phyloP scores from a whole-genome alignment of 2,113 vertebrate genomes.

The Cairina moschata region DNA sequence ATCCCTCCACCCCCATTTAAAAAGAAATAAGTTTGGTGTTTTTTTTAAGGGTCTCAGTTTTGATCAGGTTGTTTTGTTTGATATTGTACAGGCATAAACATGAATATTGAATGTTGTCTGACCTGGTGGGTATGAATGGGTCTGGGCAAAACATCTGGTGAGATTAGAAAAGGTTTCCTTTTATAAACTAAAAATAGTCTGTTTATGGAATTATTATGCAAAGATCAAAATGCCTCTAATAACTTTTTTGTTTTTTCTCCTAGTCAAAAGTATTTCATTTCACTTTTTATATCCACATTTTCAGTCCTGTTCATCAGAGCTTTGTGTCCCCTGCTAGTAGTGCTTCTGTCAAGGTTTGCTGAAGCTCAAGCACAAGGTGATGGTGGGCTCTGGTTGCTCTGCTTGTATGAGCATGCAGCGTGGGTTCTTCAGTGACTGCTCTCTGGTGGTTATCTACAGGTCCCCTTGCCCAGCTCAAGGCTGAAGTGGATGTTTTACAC shows the following conservation, averaged over 20 bases:
- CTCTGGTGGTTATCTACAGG: background rate
- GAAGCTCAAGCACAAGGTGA: background rate
- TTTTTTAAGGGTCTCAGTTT: background rate
- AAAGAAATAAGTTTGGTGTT: background rate
- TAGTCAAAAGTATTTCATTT: background rate
- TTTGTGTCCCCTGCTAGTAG: background rate
- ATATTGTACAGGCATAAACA: background rate
- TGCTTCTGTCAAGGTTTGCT: accelerated
- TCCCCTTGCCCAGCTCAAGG: background rate
- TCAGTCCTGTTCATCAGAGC: background rate
- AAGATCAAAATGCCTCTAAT: background rate
- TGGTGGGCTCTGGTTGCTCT: background rate
- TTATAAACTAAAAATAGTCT: background rate
- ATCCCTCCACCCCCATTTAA: background rate
- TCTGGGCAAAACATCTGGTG: background rate
- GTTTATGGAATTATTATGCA: background rate
- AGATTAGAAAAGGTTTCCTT: background rate
- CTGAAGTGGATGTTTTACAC: background rate
- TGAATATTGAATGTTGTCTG: background rate
- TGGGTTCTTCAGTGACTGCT: background rate
- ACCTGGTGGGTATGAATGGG: background rate
- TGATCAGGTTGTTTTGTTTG: background rate
- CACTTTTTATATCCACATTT: accelerated
- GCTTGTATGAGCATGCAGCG: background rate
- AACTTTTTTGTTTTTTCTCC: background rate